Conservation (phyloP, 35 echinoderm and acorn worm genomes). For the Heliocidaris erythrogramma region DNA sequence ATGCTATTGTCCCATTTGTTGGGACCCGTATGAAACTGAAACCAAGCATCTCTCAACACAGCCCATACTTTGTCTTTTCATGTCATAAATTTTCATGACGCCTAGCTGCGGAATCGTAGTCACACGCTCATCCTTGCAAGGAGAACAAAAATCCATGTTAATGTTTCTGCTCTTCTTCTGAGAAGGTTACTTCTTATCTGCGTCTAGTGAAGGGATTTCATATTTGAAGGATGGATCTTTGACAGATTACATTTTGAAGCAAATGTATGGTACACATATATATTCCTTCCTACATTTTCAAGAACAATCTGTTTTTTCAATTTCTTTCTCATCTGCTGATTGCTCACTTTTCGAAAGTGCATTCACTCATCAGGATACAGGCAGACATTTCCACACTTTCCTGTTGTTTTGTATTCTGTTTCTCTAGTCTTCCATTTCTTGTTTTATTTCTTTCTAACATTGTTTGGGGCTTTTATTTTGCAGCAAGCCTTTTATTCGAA, state of each 20-base stretch:
- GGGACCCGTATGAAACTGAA: too few relatives aligned
- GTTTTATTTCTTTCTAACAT: not conserved
- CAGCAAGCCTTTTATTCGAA: not conserved
- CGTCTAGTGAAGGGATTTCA: not conserved
- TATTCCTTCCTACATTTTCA: too few relatives aligned
- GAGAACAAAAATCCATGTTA: not conserved
- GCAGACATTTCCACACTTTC: not conserved
- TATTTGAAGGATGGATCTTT: not conserved
- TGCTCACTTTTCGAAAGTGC: not conserved
- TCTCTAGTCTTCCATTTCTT: not conserved
- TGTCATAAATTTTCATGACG: not conserved
- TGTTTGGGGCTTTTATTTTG: not conserved
- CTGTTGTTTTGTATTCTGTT: too few relatives aligned
- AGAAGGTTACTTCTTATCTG: not conserved
- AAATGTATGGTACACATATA: not conserved
- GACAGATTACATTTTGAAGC: not conserved
- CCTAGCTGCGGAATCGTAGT: not conserved
- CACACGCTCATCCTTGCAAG: not conserved
- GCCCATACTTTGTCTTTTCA: not conserved
- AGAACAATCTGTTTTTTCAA: not conserved
- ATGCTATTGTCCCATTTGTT: too few relatives aligned
- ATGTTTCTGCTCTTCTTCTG: not conserved
- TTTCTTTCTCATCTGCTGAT: not conserved
- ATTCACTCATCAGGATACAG: not conserved
- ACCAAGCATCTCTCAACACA: not conserved